A percentile compares a stretch with the other conserved stretches of the same genome.
phyloP scores from a whole-genome alignment of 2,113 vertebrate species.

The Labrus mixtus region DNA sequence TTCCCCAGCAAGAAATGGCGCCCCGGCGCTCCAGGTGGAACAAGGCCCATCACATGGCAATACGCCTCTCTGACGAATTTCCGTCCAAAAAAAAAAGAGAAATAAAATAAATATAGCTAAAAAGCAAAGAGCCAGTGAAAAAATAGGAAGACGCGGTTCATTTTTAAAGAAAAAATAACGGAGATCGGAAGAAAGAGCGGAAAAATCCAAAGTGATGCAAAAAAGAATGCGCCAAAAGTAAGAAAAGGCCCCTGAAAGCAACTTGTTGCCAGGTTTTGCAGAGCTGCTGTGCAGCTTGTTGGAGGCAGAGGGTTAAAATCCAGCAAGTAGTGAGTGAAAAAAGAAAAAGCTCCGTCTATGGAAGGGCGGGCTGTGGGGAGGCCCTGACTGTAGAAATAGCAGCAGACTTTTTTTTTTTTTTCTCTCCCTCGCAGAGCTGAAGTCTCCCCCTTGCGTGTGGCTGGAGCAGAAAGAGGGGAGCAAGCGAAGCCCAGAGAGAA shows the following conservation, averaged over 20 bases:
- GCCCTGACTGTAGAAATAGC: constrained; percentile 89
- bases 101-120: constrained; percentile 41
- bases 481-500: constrained; percentile 74
- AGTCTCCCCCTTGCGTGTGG: constrained; percentile 86
- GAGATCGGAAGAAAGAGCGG: constrained; percentile 10
- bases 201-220: constrained; percentile 64
- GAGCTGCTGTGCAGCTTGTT: constrained; percentile 78
- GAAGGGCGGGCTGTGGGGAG: constrained; percentile 89
- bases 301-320: constrained; percentile 85
- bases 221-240: constrained; percentile 53
- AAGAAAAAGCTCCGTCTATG: constrained; percentile 84
- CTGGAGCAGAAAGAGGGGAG: constrained; percentile 83
- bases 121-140: constrained; percentile 24
- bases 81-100: constrained; percentile 47
- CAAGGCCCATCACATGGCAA: constrained; percentile 60
- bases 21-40: constrained; percentile 60
- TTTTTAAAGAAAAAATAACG: constrained; percentile 27
- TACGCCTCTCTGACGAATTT: constrained; percentile 47
- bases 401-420: constrained; percentile 72
- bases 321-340: constrained; percentile 82
- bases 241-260: constrained; percentile 65
- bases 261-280: constrained; percentile 82
- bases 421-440: constrained; percentile 71
- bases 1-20: constrained; percentile 60
- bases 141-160: not conserved